phyloP scores from a whole-genome alignment of 2,888 invertebrate species.

The Chaitophorus viminalis region DNA sequence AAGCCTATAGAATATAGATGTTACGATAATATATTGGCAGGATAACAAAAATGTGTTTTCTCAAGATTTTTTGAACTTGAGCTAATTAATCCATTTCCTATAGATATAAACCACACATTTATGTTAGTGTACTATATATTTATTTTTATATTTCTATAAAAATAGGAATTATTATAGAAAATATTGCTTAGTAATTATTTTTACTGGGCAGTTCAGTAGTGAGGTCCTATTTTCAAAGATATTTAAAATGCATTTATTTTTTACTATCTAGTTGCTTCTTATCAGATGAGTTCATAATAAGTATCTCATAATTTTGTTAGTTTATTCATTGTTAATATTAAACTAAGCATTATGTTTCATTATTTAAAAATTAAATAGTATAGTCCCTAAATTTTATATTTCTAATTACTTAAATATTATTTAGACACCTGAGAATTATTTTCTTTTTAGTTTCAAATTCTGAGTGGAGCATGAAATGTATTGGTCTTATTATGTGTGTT shows the following conservation, averaged over 20 bases:
- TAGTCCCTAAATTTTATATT: not conserved
- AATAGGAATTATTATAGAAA: not conserved
- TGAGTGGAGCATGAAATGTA: too few species aligned
- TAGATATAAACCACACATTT: not conserved
- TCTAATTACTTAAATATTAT: not conserved
- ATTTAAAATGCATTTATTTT: not conserved
- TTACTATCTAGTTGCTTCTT: not conserved
- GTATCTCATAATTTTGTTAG: not conserved
- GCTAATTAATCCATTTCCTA: slow-evolving; percentile 27
- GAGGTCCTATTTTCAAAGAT: not conserved
- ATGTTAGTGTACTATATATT: not conserved
- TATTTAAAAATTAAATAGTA: not conserved
- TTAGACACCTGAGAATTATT: not conserved
- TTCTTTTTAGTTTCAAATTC: not conserved
- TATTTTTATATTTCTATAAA: not conserved
- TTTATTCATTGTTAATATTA: too few species aligned
- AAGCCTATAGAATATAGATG: not conserved
- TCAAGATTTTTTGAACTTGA: not conserved
- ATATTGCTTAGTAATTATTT: not conserved
- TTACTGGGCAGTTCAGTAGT: slow-evolving; percentile 4
- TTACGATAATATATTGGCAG: slow-evolving; percentile 23
- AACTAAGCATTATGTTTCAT: not conserved
- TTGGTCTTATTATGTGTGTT: too few species aligned
- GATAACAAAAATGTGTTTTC: slow-evolving; percentile 44
- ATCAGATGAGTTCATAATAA: not conserved